Evolutionary conservation across 2,113 vertebrate genomes (phyloP), one percentile per base, ranked within the genome.

Genomic region (Recurvirostra avosetta): DNA sequence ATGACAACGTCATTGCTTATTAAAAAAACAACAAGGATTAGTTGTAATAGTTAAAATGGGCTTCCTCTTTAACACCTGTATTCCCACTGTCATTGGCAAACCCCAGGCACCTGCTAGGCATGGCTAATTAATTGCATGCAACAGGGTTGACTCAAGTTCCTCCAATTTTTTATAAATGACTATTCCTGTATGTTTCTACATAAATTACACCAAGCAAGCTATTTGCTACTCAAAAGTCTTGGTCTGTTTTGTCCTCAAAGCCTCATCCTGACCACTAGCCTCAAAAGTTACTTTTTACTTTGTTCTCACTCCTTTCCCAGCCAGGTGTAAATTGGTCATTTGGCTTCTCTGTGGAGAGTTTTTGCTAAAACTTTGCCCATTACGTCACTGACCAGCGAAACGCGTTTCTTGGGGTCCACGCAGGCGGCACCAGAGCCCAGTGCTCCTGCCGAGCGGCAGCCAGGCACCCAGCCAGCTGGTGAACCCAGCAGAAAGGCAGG

Each of bases 331-430:
- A 62, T 16, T 17, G 17, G 15, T 21, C 47, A 12, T 65, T 61
- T 61, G 56, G 18, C 65, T 78, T 68, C 40, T 61, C 52, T 15
- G 11, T 7, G 29, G 40, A 55, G 15, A 73, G 8, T 12, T 81
- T 91, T 62, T 67, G 47, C 43, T 72, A 63, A n/a, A 38, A 27
- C 29, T 49, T 79, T 91, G 19, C 38, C 43, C 32, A 7, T 16
- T 36, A 21, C 1, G 1, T n/a, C 41, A 56, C 32, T 2, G 7
- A 43, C 9, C 52, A 55, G 47, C 1, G 2, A 79, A 80, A 41
- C 2, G 4, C 0, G 0, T 58, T 66, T 30, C 52, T 63, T 0
- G 0, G 15, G 16, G 23, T 17, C 22, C 41, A 4, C 0, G 2
- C 10, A 12, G 59, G 22, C 0, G 8, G 11, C 8, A 16, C 18